Base-by-base conservation (phyloP, 2,797 vertebrate species). In the Delichon dasypus region DNA sequence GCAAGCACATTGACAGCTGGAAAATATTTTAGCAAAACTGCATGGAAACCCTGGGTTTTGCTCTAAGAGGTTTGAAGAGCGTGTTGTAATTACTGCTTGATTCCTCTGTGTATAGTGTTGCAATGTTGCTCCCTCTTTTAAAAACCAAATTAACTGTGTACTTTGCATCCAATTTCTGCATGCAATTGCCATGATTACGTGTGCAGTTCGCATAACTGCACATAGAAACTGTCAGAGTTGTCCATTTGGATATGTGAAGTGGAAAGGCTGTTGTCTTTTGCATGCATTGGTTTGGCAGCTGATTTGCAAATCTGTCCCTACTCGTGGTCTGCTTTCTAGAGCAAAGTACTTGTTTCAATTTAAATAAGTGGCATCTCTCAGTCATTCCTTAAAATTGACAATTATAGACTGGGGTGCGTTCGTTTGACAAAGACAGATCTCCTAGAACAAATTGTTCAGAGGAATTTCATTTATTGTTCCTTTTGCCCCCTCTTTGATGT, bases 371-470 rank as follows among this genome's bases (percentile, higher is more conserved):
- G 45, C 60, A 90, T 81, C 64, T 88, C 70, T 88, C 85, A 86
- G 58, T 93, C 53, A 45, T 54, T 86, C 38, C 44, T 90, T 79
- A 67, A 81, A 90, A 90, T 20, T 78, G 76, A 76, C 62, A 86
- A 47, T 85, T 78, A 73, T 8, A 91, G 85, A 29, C 60, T 44
- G 85, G 87, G 48, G 26, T 92, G 42, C 3, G 0, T 79, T 87
- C 42, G 7, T 81, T 90, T 85, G 93, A 82, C 80, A 67, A 64
- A 78, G 91, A 76, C 1, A 60, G 88, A 91, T 92, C 95, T 95
- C 32, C 10, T 88, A 94, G 92, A 95, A 97, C 95, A 94, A 97
- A 97, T 96, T 97, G 96, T 90, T 93, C 66, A 44, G 48, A 82
- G 34, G 48, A 78, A 68, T 85, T 83, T 72, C 7, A 58, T 92